A percentile compares a stretch with the other conserved stretches of the same genome.
phyloP scores from a whole-genome alignment of 2,113 vertebrate species.

The Oryctolagus cuniculus region DNA sequence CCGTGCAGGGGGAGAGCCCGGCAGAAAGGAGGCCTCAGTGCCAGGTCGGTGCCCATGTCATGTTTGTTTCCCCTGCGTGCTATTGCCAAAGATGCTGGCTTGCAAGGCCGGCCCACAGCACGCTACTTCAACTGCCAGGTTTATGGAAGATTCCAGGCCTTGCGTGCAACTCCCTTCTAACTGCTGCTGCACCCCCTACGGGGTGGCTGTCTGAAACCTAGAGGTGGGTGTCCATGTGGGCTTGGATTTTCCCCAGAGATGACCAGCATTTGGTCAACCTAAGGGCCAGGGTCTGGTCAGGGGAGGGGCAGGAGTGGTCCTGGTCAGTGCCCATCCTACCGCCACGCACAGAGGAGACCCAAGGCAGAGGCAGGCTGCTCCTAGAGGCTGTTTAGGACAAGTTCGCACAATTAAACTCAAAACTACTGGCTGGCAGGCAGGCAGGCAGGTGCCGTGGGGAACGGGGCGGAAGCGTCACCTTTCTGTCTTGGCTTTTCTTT shows the following conservation, averaged over 20 bases:
- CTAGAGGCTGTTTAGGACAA: background rate
- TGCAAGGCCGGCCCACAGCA: background rate
- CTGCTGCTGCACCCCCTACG: background rate
- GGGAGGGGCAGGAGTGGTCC: background rate
- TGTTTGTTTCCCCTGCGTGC: background rate
- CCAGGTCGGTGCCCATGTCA: background rate
- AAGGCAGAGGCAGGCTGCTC: background rate
- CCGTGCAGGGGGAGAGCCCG: background rate
- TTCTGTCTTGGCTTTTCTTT: constrained; percentile 64
- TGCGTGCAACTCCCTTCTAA: background rate
- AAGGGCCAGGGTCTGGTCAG: background rate
- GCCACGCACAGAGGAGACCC: background rate
- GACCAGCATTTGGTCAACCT: constrained; percentile 27
- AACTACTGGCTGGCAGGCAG: background rate
- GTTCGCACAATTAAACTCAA: background rate
- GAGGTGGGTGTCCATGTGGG: background rate
- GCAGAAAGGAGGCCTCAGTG: background rate
- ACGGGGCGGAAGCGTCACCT: background rate
- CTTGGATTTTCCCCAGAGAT: constrained; percentile 47
- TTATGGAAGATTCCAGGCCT: constrained; percentile 11
- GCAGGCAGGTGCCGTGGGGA: background rate
- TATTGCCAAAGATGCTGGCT: background rate
- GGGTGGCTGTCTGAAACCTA: background rate
- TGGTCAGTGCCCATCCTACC: background rate
- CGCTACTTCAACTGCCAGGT: background rate